phyloP scores from a whole-genome alignment of 2,113 vertebrate genomes.

The Rhinopomastus cyanomelas region DNA sequence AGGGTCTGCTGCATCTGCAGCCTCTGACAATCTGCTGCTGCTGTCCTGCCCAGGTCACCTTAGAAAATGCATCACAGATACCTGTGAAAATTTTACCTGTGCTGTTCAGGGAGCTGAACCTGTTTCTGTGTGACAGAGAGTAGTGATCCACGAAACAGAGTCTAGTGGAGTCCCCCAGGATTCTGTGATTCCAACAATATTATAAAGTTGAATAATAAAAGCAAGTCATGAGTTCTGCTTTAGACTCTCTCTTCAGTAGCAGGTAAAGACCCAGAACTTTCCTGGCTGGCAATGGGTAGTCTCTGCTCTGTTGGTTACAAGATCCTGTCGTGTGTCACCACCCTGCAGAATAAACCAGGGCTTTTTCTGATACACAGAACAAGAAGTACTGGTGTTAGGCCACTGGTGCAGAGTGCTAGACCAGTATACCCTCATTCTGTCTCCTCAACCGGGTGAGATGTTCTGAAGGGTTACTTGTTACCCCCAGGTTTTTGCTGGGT shows the following conservation, averaged over 20 bases:
- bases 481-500: neutral
- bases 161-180: no score
- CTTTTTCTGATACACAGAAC: neutral
- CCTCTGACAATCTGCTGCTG: neutral
- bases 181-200: no score
- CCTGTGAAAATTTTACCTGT: neutral
- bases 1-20: neutral
- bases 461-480: neutral
- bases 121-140: no score
- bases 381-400: neutral
- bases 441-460: neutral
- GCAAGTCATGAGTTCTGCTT: no score
- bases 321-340: neutral
- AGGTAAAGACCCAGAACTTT: neutral
- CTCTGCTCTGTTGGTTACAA: neutral
- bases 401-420: neutral
- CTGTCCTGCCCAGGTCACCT: neutral
- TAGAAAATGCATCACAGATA: neutral
- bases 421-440: neutral
- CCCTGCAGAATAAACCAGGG: neutral
- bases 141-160: no score
- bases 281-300: neutral
- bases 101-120: neutral
- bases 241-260: no score
- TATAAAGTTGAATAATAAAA: no score